phyloP scores from a whole-genome alignment of 2,113 vertebrate species.

The Jacana jacana region DNA sequence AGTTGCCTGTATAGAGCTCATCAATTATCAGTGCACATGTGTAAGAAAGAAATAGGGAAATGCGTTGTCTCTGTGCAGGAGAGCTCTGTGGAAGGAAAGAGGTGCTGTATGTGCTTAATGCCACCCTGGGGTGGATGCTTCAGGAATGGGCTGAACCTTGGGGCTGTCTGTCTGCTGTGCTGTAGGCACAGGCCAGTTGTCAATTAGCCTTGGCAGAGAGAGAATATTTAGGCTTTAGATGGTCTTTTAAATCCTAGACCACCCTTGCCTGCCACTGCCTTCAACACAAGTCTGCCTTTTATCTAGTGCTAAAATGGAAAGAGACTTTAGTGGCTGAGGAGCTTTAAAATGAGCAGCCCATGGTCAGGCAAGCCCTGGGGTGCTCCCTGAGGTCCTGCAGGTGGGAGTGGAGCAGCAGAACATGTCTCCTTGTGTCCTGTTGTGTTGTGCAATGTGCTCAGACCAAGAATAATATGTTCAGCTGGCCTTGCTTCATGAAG shows the following conservation, averaged over 20 bases:
- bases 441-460: neutral
- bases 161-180: neutral
- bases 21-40: neutral
- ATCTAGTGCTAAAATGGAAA: neutral
- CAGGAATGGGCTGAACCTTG: neutral
- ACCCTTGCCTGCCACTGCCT: neutral
- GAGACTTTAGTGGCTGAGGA: neutral
- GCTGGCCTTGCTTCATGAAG: fast-evolving
- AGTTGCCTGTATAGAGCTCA: neutral
- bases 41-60: neutral
- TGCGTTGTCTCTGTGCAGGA: neutral
- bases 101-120: neutral
- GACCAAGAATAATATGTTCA: fast-evolving
- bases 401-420: neutral
- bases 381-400: neutral
- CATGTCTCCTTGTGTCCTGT: neutral
- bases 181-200: neutral
- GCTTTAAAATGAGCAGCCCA: neutral
- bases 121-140: neutral
- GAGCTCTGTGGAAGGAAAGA: neutral
- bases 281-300: neutral
- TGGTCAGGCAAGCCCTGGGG: fast-evolving
- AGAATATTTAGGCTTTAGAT: neutral
- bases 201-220: neutral
- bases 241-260: neutral